A percentile compares a stretch with the other conserved stretches of the same genome.
Evolutionary conservation across 92 coral and sea anemone genomes (phyloP).

Genomic region (Epizoanthus ramosus): DNA sequence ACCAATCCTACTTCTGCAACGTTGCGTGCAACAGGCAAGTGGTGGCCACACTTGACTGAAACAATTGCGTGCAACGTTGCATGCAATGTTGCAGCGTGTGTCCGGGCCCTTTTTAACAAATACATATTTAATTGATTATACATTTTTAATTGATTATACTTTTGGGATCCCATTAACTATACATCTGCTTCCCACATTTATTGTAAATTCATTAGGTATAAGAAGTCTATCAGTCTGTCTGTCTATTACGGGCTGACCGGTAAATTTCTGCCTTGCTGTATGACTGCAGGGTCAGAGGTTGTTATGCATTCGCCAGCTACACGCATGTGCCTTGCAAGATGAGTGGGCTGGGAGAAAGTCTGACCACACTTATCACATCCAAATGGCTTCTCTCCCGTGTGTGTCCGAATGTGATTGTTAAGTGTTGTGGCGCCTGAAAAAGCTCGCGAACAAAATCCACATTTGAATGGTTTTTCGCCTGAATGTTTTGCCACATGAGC

Average conservation of each 20-base stretch:
- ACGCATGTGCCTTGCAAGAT: conserved; percentile 71
- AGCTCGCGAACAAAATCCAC: conserved; percentile 95
- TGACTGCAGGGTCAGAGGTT: background rate
- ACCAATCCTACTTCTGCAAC: no score
- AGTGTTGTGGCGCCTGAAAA: conserved; percentile 93
- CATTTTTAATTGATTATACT: no score
- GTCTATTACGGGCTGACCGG: conserved; percentile 18
- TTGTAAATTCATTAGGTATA: no score
- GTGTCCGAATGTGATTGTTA: conserved; percentile 90
- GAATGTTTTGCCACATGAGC: conserved; percentile 89
- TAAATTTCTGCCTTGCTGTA: conserved; percentile 5
- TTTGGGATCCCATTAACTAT: no score
- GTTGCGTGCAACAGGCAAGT: no score
- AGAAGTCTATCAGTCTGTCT: no score
- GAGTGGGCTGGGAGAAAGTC: conserved; percentile 76
- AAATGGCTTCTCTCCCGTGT: conserved; percentile 84
- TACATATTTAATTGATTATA: no score
- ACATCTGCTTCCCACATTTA: no score
- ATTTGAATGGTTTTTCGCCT: conserved; percentile 91
- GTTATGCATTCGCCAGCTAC: conserved; percentile 60
- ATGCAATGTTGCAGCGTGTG: no score
- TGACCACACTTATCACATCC: conserved; percentile 71
- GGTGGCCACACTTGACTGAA: no score
- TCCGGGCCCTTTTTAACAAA: no score
- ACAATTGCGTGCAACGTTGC: no score